Evolutionary conservation across 30 jellyfish, hydroid and myxozoan species (phyloP).

Genomic region (Mastigias papua): DNA sequence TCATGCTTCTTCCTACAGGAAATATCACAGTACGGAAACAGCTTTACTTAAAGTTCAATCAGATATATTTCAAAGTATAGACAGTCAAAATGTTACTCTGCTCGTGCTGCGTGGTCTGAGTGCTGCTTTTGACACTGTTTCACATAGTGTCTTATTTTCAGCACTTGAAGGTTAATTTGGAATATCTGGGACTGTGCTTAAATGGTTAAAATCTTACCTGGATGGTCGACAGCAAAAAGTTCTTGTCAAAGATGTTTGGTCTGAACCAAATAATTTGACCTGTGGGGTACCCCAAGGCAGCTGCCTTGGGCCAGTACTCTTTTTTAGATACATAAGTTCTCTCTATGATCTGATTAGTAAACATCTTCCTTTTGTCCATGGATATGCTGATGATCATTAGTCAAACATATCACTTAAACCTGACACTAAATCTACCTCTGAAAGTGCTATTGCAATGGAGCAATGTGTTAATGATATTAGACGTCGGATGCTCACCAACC

Average conservation of each 20-base stretch:
- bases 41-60: conserved; percentile 62
- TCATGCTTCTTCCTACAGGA: conserved; percentile 57
- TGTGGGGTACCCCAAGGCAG: too few species aligned
- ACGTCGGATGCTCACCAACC: too few species aligned
- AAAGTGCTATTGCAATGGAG: too few species aligned
- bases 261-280: not conserved
- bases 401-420: too few species aligned
- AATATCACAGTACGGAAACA: conserved; percentile 57
- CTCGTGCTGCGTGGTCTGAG: not conserved
- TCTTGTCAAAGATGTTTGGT: conserved; percentile 10
- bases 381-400: too few species aligned
- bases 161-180: conserved; percentile 28
- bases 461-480: too few species aligned
- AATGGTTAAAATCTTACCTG: conserved; percentile 46
- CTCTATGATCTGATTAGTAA: too few species aligned
- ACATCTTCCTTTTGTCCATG: too few species aligned
- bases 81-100: conserved; percentile 18
- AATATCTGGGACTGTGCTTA: conserved; percentile 55
- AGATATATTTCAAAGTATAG: conserved; percentile 49
- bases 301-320: too few species aligned
- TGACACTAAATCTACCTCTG: too few species aligned
- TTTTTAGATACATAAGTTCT: too few species aligned
- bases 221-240: conserved; percentile 28
- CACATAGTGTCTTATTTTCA: conserved; percentile 10
- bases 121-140: conserved; percentile 10